These are phyloP conservation scores for Podabrus alpinus DNA, from an alignment of 2,888 invertebrate species.

Conservation along the genomic window DNA sequence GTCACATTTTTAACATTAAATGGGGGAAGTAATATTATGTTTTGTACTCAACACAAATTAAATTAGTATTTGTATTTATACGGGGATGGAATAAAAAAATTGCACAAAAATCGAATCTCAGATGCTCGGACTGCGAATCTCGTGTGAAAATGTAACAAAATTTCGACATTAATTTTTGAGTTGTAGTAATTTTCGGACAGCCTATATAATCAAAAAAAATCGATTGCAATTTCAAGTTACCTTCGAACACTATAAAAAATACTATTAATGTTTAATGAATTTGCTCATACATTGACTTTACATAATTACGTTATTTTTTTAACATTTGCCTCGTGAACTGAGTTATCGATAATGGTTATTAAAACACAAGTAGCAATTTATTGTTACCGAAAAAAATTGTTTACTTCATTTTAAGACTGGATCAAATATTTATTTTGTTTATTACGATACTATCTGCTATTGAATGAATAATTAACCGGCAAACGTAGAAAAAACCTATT, in stretches of 20 bases:
- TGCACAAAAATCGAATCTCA: too few species aligned
- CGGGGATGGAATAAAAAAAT: neutral
- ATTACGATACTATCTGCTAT: neutral
- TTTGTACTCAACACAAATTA: neutral
- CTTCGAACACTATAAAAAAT: neutral
- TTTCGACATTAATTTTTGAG: too few species aligned
- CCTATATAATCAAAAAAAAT: neutral
- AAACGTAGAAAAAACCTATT: neutral
- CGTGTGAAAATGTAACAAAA: too few species aligned
- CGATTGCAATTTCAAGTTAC: neutral
- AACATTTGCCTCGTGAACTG: neutral
- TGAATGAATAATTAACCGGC: neutral
- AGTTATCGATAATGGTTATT: neutral
- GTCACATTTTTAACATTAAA: neutral
- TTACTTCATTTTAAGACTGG: neutral
- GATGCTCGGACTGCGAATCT: too few species aligned
- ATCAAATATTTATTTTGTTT: neutral
- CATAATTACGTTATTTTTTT: neutral
- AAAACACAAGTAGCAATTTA: neutral
- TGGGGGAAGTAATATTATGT: neutral
- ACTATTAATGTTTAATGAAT: neutral
- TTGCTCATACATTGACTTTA: neutral
- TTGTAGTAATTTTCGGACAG: neutral
- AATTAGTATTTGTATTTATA: neutral
- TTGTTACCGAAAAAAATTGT: neutral